These are phyloP conservation scores for Liodrosophila aerea DNA, from an alignment of 2,888 invertebrate species.

Conservation along the genomic window DNA sequence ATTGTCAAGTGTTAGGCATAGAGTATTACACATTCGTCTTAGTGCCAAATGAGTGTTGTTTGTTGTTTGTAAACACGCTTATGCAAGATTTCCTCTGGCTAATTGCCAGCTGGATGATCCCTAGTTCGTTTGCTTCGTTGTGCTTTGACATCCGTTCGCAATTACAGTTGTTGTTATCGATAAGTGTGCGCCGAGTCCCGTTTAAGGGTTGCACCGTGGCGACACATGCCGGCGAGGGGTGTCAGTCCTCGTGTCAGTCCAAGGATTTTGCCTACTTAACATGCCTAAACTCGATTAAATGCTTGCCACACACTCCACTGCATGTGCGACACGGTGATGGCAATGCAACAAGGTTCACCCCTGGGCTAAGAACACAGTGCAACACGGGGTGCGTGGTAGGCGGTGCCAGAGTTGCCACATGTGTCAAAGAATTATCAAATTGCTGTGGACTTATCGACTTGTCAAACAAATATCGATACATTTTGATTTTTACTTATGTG, in stretches of 20 bases:
- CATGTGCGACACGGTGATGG: conserved; percentile 5
- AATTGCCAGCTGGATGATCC: conserved; percentile 22
- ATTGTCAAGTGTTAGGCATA: too few species aligned
- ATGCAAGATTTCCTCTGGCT: conserved; percentile 30
- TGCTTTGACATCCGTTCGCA: conserved; percentile 22
- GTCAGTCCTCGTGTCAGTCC: background rate
- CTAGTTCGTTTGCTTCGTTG: background rate
- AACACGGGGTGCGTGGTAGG: conserved; percentile 14
- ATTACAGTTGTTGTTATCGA: conserved; percentile 37
- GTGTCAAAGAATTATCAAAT: background rate
- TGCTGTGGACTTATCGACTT: too few species aligned
- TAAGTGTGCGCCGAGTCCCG: conserved; percentile 35
- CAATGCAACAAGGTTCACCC: conserved; percentile 26
- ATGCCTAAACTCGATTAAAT: conserved; percentile 49
- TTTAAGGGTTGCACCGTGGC: conserved; percentile 40
- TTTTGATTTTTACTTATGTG: background rate
- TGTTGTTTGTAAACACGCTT: conserved; percentile 23
- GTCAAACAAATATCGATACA: conserved; percentile 1
- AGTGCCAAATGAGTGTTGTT: too few species aligned
- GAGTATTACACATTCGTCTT: too few species aligned
- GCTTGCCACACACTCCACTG: conserved; percentile 17
- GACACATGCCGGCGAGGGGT: conserved; percentile 11
- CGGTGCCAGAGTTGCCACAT: background rate
- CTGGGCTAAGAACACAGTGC: background rate
- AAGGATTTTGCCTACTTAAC: conserved; percentile 35